Base-by-base conservation (phyloP, 2,113 vertebrate species). In the Chaenogobius annularis region DNA sequence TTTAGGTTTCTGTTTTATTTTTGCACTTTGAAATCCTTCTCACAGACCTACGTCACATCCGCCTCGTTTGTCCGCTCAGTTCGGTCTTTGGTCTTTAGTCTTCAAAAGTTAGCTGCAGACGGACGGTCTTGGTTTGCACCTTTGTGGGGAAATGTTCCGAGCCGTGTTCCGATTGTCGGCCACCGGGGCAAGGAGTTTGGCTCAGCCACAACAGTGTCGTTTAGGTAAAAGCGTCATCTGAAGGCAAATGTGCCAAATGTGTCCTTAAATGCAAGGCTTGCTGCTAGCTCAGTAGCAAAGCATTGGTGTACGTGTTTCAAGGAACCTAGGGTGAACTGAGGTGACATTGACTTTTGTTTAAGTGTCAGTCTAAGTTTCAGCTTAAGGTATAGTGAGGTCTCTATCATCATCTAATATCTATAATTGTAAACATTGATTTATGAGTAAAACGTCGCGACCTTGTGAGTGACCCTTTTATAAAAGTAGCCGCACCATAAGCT, bases 61-160 rank as follows among this genome's bases (percentile, higher is more conserved):
- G 17, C 79, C 78, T 77, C 54, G 40, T 59, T 0, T 10, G 7
- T 76, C n/a, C 77, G 73, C 66, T 67, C 64, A 10, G 12, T n/a
- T 40, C 35, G 56, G 74, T 76, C 6, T 40, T 31, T 31, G 26
- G 37, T 40, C 37, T 40, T 54, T 63, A 26, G 22, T 58, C 22
- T 14, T 52, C 44, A 70, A 78, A 47, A 26, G 43, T 20, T 47
- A 61, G 12, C 69, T 10, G 19, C 35, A 5, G 35, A 19, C 66
- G 81, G 47, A 73, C 62, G 6, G 70, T 12, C 26, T 26, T 52
- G 19, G 7, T 17, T 82, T 73, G 72, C 69, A 58, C 44, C 59
- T 46, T 14, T 14, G 10, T 50, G 56, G 75, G 55, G 88, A 55
- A 62, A 96, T 96, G 95, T 90, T 95, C 82, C 86, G 90, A 52